phyloP scores from a whole-genome alignment of 2,797 vertebrate species.

The Coregonus sp. region DNA sequence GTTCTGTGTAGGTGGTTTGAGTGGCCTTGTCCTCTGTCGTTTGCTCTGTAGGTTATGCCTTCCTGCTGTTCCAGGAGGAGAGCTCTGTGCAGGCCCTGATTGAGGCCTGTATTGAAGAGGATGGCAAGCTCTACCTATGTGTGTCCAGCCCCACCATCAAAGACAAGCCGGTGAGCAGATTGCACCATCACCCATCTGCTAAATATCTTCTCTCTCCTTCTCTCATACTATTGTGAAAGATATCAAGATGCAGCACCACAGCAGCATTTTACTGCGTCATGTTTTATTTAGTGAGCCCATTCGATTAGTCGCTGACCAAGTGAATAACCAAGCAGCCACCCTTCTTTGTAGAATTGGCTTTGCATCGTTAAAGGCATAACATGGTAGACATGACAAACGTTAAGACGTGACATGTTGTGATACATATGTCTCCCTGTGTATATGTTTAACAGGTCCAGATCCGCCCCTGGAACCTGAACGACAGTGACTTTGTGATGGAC shows the following conservation, averaged over 20 bases:
- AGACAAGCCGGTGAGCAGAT: constrained; percentile 93
- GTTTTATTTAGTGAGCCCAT: neutral
- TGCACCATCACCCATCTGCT: neutral
- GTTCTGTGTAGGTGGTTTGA: neutral
- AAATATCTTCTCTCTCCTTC: neutral
- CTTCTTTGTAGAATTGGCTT: too few relatives aligned
- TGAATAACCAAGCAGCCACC: neutral
- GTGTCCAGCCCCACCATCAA: constrained; percentile 99
- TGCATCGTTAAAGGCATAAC: too few relatives aligned
- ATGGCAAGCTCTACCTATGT: constrained; percentile 96
- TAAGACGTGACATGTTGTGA: neutral
- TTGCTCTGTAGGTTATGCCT: constrained; percentile 86
- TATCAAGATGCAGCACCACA: too few relatives aligned
- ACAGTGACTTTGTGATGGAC: constrained; percentile 99
- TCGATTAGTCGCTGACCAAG: neutral
- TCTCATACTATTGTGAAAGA: neutral
- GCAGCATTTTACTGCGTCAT: neutral
- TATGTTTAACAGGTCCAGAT: constrained; percentile 88
- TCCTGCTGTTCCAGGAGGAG: constrained; percentile 99
- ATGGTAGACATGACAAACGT: too few relatives aligned
- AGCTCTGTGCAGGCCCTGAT: constrained; percentile 99
- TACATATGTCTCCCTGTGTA: neutral
- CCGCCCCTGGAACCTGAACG: constrained; percentile 98
- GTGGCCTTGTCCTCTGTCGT: neutral
- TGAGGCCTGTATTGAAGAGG: constrained; percentile 98